Percentiles rank a stretch among this genome's conserved stretches.
Evolutionary conservation across 2,888 invertebrate genomes (phyloP).

Genomic region (Prosopocoilus inquinatus): DNA sequence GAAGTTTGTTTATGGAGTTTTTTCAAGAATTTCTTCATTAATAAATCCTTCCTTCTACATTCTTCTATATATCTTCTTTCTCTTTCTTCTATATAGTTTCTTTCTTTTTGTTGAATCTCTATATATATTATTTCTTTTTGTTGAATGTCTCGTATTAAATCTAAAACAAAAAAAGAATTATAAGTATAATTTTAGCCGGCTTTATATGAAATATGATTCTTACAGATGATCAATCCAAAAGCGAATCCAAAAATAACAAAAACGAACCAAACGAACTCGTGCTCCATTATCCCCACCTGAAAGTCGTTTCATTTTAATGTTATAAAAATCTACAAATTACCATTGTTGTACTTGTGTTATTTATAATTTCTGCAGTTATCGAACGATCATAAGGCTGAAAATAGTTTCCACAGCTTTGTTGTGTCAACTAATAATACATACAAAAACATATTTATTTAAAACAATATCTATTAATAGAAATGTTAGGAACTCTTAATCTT

Average conservation of each 20-base stretch:
- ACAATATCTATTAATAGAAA: no score
- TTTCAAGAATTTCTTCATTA: no score
- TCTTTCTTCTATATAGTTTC: no score
- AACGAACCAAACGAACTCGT: neutral
- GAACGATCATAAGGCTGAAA: conserved; percentile 17
- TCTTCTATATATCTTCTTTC: no score
- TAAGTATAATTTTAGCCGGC: conserved; percentile 2
- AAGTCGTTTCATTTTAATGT: conserved; percentile 10
- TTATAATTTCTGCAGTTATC: conserved; percentile 14
- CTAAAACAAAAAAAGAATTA: neutral
- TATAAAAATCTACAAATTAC: conserved; percentile 17
- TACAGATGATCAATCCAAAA: neutral
- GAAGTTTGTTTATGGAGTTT: no score
- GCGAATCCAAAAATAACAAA: neutral
- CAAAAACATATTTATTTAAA: no score
- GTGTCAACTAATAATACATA: neutral
- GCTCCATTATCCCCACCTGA: neutral
- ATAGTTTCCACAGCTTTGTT: conserved; percentile 16
- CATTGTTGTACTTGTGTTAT: conserved; percentile 16
- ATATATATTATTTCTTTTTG: no score
- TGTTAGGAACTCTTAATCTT: no score
- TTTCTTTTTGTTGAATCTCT: no score
- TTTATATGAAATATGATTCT: conserved; percentile 1
- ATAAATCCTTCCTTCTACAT: no score
- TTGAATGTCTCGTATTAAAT: neutral